phyloP scores from a whole-genome alignment of 2,888 invertebrate genomes.

The Odontocolon sp. region DNA sequence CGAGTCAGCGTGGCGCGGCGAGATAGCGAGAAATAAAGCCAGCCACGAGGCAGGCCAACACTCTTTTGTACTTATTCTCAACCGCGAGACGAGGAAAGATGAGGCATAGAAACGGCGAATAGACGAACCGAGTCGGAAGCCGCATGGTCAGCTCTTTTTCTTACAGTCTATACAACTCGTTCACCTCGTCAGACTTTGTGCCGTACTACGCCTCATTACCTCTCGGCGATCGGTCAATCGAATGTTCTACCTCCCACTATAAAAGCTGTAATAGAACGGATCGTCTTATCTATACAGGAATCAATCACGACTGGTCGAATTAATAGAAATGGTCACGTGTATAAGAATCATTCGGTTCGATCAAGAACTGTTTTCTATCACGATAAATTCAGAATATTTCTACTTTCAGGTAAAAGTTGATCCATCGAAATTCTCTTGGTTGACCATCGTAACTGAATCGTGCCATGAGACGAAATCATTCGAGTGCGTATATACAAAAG shows the following conservation, averaged over 20 bases:
- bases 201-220: slow-evolving; percentile 56
- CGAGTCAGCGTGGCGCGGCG: slow-evolving; percentile 31
- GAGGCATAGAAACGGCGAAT: slow-evolving; percentile 36
- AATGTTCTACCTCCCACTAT: slow-evolving; percentile 27
- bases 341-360: slow-evolving; percentile 28
- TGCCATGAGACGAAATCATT: slow-evolving; percentile 34
- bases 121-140: slow-evolving; percentile 33
- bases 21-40: neutral
- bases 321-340: slow-evolving; percentile 48
- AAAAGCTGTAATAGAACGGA: slow-evolving; percentile 34
- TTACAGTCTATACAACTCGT: slow-evolving; percentile 22
- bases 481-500: slow-evolving; percentile 35
- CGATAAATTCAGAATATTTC: too few relatives aligned
- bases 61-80: slow-evolving; percentile 5
- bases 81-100: slow-evolving; percentile 20
- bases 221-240: slow-evolving; percentile 58
- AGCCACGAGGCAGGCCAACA: slow-evolving; percentile 1
- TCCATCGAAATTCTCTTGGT: neutral
- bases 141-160: slow-evolving; percentile 28
- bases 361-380: too few relatives aligned
- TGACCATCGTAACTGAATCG: slow-evolving; percentile 34
- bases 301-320: slow-evolving; percentile 37
- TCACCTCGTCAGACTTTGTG: slow-evolving; percentile 7
- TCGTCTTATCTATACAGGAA: slow-evolving; percentile 23
- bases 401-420: neutral